Conservation (phyloP, 2,113 vertebrate genomes). For the Camarhynchus parvulus region DNA sequence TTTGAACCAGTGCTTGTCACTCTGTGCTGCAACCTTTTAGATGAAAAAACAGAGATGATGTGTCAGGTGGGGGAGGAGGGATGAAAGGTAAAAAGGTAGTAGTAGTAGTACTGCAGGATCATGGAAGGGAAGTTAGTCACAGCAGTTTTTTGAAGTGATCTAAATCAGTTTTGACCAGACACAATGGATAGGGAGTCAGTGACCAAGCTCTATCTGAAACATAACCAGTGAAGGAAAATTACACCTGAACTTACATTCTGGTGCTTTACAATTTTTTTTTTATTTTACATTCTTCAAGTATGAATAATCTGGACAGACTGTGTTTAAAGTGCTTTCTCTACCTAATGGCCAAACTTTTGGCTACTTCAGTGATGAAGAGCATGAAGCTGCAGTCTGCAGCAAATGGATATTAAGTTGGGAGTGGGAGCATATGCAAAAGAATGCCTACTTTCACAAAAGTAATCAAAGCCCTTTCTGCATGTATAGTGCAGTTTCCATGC, state of each 20-base stretch:
- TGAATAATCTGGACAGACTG: not conserved
- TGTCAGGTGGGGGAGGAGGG: not conserved
- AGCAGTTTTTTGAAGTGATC: not conserved
- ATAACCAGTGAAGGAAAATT: not conserved
- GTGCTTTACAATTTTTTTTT: not conserved
- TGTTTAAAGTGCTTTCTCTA: not conserved
- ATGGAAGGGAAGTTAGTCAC: not conserved
- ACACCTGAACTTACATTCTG: not conserved
- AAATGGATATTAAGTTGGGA: not conserved
- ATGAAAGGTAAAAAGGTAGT: not conserved
- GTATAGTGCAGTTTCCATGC: not conserved
- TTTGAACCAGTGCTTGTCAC: not conserved
- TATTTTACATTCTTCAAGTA: not conserved
- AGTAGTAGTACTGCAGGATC: not conserved
- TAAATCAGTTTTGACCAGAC: not conserved
- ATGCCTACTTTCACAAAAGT: not conserved
- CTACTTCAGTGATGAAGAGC: not conserved
- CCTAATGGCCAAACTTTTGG: not conserved
- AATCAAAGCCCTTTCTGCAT: not conserved
- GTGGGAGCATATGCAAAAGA: not conserved
- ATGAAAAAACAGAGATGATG: not conserved
- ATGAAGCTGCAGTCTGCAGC: not conserved
- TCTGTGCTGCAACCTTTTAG: not conserved
- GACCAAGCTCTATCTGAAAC: not conserved
- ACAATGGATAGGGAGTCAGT: not conserved